phyloP scores from a whole-genome alignment of 2,888 invertebrate species.

The Baronia brevicornis region DNA sequence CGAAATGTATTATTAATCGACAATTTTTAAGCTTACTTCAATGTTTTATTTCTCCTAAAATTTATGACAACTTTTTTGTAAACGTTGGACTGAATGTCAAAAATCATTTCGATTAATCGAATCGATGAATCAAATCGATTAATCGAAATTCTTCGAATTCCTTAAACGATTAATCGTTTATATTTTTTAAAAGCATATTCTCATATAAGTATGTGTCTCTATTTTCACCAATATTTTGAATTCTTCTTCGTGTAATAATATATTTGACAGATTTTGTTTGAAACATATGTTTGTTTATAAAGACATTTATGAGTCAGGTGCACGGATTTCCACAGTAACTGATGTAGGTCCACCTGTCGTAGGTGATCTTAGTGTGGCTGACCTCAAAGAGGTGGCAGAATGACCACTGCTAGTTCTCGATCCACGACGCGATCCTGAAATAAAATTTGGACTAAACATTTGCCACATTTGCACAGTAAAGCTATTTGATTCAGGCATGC shows the following conservation, averaged over 20 bases:
- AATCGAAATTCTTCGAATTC: neutral
- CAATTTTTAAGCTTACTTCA: constrained; percentile 51
- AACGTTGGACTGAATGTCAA: constrained; percentile 58
- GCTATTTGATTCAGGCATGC: constrained; percentile 6
- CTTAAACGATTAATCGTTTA: no score
- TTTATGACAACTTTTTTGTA: constrained; percentile 68
- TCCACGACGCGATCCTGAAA: constrained; percentile 78
- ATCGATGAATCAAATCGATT: no score
- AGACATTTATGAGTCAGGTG: constrained; percentile 50
- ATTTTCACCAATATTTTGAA: neutral
- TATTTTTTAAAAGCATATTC: no score
- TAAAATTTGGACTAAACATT: no score
- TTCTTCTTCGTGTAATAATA: no score
- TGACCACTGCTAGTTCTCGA: constrained; percentile 86
- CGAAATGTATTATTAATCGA: constrained; percentile 29
- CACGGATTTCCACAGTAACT: constrained; percentile 86
- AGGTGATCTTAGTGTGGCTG: constrained; percentile 71
- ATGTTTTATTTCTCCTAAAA: constrained; percentile 50
- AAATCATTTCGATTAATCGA: constrained; percentile 17
- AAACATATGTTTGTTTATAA: no score
- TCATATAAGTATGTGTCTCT: neutral
- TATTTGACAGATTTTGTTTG: no score
- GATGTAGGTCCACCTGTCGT: constrained; percentile 62
- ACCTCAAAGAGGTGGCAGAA: constrained; percentile 82
- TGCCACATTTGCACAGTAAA: no score